Percentiles rank a stretch among this genome's conserved stretches.
Conservation (phyloP, 2,888 invertebrate genomes). For the Yponomeuta malinellus region DNA sequence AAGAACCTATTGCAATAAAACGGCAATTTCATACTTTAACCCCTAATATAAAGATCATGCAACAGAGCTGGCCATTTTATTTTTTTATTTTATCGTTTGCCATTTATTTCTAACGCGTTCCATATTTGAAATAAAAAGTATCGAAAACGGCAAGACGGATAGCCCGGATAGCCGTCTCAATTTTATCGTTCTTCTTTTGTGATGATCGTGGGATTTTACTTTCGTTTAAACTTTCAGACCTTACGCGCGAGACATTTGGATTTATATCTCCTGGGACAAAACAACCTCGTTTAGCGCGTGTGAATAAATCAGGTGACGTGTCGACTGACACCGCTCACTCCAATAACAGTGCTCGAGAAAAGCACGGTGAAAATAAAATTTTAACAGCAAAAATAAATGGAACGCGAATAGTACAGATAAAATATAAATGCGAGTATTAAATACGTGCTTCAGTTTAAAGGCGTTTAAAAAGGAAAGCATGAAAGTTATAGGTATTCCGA, state of each 20-base stretch:
- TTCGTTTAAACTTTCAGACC: background rate
- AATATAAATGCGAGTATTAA: background rate
- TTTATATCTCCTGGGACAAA: background rate
- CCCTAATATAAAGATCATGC: too few species aligned
- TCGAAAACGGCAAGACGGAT: background rate
- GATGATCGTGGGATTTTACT: background rate
- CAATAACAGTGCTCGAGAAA: background rate
- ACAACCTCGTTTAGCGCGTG: background rate
- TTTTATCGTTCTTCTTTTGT: background rate
- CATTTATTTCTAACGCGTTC: too few species aligned
- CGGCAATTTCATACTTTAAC: too few species aligned
- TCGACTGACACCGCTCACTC: background rate
- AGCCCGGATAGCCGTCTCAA: background rate
- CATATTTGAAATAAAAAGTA: background rate
- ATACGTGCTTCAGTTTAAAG: background rate
- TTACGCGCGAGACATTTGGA: background rate
- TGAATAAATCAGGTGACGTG: slow-evolving; percentile 1
- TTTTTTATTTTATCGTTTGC: too few species aligned
- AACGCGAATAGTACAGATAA: background rate
- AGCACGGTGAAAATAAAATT: background rate
- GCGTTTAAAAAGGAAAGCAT: background rate
- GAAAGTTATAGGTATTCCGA: too few species aligned
- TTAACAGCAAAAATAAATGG: background rate
- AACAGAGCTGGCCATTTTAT: too few species aligned
- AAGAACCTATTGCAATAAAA: too few species aligned